Evolutionary conservation across 2,113 vertebrate genomes (phyloP).

Genomic region (Lagopus muta): DNA sequence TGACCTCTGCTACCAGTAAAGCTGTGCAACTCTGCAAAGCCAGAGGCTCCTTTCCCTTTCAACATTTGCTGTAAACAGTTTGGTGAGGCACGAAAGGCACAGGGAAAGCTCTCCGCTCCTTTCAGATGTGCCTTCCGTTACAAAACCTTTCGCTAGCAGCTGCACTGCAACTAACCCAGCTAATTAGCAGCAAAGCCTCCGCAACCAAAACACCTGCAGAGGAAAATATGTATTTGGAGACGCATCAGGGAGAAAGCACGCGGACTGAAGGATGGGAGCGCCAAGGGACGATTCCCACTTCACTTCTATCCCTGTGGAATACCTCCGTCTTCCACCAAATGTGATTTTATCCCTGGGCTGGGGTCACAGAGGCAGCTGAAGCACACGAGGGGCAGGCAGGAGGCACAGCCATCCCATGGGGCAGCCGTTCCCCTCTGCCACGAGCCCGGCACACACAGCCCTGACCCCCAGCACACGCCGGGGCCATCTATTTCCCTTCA

Average conservation of each 20-base stretch:
- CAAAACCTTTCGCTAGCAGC: not conserved
- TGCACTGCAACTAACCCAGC: not conserved
- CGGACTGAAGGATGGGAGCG: fast-evolving
- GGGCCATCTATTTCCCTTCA: not conserved
- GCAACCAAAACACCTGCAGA: not conserved
- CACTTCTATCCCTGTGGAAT: not conserved
- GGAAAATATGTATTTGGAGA: not conserved
- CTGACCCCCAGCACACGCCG: not conserved
- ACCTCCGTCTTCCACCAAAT: not conserved
- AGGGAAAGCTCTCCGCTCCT: not conserved
- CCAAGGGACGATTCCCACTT: not conserved
- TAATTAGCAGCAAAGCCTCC: not conserved
- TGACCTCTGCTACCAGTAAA: conserved; percentile 16
- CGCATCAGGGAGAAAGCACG: not conserved
- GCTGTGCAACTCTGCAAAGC: not conserved
- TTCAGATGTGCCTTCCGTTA: not conserved
- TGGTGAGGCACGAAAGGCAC: not conserved
- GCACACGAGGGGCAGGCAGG: not conserved
- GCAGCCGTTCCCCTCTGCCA: not conserved
- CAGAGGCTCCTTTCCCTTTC: conserved; percentile 28
- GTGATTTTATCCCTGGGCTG: not conserved
- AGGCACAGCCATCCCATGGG: not conserved
- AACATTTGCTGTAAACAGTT: not conserved
- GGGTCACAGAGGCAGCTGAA: not conserved
- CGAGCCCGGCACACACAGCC: not conserved